Evolutionary conservation across 2,888 invertebrate species (phyloP).

Genomic region (Anagyrus pseudococci): DNA sequence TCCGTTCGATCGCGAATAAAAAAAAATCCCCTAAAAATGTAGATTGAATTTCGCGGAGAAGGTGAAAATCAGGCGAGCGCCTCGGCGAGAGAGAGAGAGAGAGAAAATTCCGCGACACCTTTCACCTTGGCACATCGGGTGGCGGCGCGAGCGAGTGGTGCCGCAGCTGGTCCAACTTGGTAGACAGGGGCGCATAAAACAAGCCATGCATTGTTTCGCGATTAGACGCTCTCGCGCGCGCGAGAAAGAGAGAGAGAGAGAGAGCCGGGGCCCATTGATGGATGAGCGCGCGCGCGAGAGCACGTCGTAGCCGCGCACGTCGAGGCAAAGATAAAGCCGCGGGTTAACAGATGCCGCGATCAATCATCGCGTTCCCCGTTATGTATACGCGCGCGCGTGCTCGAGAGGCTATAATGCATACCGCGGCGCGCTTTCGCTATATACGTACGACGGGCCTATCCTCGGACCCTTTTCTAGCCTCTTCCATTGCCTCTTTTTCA

Average conservation of each 20-base stretch:
- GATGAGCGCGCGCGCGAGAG: background rate
- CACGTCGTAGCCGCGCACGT: too few species aligned
- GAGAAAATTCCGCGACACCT: too few species aligned
- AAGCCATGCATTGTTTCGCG: background rate
- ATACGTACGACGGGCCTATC: too few species aligned
- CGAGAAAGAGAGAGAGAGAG: background rate
- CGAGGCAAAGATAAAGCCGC: background rate
- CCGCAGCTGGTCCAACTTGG: background rate
- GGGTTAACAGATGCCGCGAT: constrained; percentile 22
- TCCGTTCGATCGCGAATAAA: too few species aligned
- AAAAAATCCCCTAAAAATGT: too few species aligned
- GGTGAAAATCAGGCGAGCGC: too few species aligned
- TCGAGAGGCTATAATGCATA: background rate
- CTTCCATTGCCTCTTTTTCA: background rate
- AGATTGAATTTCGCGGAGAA: too few species aligned
- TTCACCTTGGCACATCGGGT: background rate
- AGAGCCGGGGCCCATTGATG: background rate
- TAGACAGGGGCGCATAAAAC: background rate
- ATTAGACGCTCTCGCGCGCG: too few species aligned
- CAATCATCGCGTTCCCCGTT: constrained; percentile 24
- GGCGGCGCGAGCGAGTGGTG: background rate
- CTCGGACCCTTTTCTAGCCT: background rate
- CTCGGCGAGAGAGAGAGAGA: too few species aligned
- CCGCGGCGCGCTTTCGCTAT: too few species aligned
- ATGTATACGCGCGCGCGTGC: background rate